Percentiles rank a stretch among this genome's conserved stretches.
Evolutionary conservation across 2,888 invertebrate species (phyloP).

Genomic region (Epinotia bilunana): DNA sequence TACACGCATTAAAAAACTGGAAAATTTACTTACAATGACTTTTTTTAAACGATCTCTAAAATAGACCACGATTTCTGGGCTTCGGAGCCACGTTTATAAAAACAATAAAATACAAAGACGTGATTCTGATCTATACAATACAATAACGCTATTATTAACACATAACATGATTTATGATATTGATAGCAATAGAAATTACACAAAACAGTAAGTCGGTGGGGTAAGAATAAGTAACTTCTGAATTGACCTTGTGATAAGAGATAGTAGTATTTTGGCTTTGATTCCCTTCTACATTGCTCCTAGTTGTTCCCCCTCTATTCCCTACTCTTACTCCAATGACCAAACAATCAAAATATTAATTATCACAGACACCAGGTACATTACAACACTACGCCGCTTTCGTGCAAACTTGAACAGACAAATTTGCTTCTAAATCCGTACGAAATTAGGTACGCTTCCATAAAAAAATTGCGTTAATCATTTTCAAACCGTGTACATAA

Average conservation of each 20-base stretch:
- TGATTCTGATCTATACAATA: slow-evolving; percentile 68
- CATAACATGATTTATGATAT: slow-evolving; percentile 71
- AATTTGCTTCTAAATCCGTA: slow-evolving; percentile 49
- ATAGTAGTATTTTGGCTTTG: neutral
- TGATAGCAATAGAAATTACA: slow-evolving; percentile 63
- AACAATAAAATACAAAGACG: slow-evolving; percentile 65
- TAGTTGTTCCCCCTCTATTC: neutral
- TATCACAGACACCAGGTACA: slow-evolving; percentile 66
- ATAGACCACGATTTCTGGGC: slow-evolving; percentile 19
- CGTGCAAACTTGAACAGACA: slow-evolving; percentile 44
- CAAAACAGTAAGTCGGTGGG: slow-evolving; percentile 63
- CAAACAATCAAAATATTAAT: slow-evolving; percentile 61
- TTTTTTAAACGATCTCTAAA: slow-evolving; percentile 69
- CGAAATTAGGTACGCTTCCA: slow-evolving; percentile 47
- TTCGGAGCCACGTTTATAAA: slow-evolving; percentile 50
- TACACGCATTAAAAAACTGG: slow-evolving; percentile 69
- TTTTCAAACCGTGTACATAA: slow-evolving; percentile 13
- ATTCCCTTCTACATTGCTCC: neutral
- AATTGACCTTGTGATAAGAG: neutral
- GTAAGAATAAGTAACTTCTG: slow-evolving; percentile 9
- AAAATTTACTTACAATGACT: slow-evolving; percentile 72
- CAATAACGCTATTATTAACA: slow-evolving; percentile 54
- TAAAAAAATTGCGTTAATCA: slow-evolving; percentile 7
- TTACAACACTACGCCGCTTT: slow-evolving; percentile 41
- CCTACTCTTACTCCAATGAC: slow-evolving; percentile 11